A percentile compares a stretch with the other conserved stretches of the same genome.
These are phyloP conservation scores for Auanema sp. DNA, from an alignment of 2,888 invertebrate genomes.

Conservation along the genomic window DNA sequence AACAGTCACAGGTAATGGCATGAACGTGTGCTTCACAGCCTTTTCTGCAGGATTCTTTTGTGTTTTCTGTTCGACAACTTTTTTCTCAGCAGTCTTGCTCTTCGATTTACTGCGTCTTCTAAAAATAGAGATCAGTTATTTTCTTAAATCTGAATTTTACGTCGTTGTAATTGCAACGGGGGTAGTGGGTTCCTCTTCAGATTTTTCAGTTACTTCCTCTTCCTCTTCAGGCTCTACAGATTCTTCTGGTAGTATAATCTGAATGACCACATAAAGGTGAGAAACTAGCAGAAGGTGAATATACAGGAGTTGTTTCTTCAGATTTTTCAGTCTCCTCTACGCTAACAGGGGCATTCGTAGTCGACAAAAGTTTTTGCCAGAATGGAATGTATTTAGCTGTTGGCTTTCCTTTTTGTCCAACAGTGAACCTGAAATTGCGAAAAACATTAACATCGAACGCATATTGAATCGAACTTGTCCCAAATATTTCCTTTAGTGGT, in stretches of 20 bases:
- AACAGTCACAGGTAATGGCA: conserved; percentile 46
- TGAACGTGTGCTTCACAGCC: conserved; percentile 47
- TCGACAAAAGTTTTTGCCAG: conserved; percentile 57
- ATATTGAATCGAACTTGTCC: conserved; percentile 41
- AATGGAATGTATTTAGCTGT: conserved; percentile 59
- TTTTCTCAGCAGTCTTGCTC: not conserved
- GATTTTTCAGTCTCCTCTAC: conserved; percentile 24
- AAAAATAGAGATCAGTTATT: not conserved
- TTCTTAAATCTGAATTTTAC: not conserved
- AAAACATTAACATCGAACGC: not conserved
- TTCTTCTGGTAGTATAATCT: conserved; percentile 10
- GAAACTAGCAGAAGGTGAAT: conserved; percentile 9
- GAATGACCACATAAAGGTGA: not conserved
- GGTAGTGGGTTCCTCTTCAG: conserved; percentile 25
- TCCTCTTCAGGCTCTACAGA: conserved; percentile 19
- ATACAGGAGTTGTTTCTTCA: conserved; percentile 31
- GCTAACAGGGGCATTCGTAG: conserved; percentile 32
- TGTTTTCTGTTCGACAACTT: conserved; percentile 1
- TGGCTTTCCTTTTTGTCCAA: conserved; percentile 47
- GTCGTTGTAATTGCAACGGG: conserved; percentile 12
- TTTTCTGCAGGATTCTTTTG: conserved; percentile 19
- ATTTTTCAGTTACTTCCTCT: conserved; percentile 16
- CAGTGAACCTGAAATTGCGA: conserved; percentile 43
- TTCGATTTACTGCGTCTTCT: conserved; percentile 1
- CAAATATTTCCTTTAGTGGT: conserved; percentile 51